Percentiles rank a stretch among this genome's conserved stretches.
Evolutionary conservation across 2,113 vertebrate species (phyloP).

Genomic region (Macquaria ambigua): DNA sequence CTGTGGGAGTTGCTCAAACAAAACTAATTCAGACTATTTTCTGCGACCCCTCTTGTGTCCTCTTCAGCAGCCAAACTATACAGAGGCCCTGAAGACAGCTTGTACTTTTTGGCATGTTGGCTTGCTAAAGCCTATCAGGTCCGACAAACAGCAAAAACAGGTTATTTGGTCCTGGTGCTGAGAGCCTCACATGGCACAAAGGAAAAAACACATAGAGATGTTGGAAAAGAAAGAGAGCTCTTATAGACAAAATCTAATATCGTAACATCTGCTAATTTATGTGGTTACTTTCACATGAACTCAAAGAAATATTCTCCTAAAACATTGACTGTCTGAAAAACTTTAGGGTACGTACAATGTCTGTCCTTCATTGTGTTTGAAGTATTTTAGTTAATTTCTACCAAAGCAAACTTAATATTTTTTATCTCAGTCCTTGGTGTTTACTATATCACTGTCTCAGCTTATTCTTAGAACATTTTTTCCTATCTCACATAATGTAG

Average conservation of each 20-base stretch:
- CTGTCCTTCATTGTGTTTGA: background rate
- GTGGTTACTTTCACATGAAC: background rate
- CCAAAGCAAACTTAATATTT: background rate
- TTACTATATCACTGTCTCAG: background rate
- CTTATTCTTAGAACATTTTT: conserved; percentile 12
- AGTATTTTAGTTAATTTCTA: background rate
- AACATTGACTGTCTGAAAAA: background rate
- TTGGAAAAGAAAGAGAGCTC: background rate
- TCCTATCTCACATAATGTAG: background rate
- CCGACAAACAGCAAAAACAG: conserved; percentile 1
- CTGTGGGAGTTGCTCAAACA: conserved; percentile 21
- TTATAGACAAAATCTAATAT: background rate
- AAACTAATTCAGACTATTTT: background rate
- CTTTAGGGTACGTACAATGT: background rate
- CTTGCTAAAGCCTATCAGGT: conserved; percentile 1
- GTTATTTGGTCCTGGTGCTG: background rate
- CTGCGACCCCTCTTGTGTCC: background rate
- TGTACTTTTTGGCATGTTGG: background rate
- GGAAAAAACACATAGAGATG: background rate
- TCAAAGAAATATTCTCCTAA: background rate
- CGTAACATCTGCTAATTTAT: background rate
- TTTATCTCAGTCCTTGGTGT: background rate
- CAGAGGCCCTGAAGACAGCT: conserved; percentile 1
- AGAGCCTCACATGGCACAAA: background rate
- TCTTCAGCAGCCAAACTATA: background rate